phyloP scores from a whole-genome alignment of 2,888 invertebrate species.

The Oscheius sp. region DNA sequence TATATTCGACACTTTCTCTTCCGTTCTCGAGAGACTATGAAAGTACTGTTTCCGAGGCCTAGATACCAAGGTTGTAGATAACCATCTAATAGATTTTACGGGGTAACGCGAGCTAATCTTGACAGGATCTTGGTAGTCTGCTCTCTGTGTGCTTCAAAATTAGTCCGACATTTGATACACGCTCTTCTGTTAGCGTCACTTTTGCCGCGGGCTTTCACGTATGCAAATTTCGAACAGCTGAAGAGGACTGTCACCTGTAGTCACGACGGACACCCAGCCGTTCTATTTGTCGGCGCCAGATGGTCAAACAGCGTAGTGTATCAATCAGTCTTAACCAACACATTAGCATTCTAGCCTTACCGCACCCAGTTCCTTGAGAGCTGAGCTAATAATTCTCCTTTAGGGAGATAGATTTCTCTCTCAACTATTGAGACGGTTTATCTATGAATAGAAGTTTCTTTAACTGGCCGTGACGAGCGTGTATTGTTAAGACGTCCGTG shows the following conservation, averaged over 20 bases:
- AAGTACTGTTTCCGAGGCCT: too few relatives aligned
- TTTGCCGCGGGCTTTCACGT: not conserved
- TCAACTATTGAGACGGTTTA: not conserved
- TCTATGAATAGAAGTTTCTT: constrained; percentile 9
- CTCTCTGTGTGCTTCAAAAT: too few relatives aligned
- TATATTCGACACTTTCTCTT: too few relatives aligned
- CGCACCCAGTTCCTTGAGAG: constrained; percentile 1
- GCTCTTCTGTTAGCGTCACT: not conserved
- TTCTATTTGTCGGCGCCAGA: constrained; percentile 33
- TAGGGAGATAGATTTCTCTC: not conserved
- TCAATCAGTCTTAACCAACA: constrained; percentile 36
- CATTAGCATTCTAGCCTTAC: constrained; percentile 34
- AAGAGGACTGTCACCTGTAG: constrained; percentile 31
- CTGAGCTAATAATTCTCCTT: not conserved
- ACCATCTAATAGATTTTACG: too few relatives aligned
- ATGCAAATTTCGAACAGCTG: constrained; percentile 27
- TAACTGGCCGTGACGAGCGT: constrained; percentile 30
- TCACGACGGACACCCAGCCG: constrained; percentile 8
- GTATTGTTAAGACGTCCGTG: constrained; percentile 27
- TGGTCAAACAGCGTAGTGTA: constrained; percentile 35
- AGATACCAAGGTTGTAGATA: too few relatives aligned
- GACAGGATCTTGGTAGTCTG: too few relatives aligned
- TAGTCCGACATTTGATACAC: too few relatives aligned
- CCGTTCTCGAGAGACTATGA: too few relatives aligned
- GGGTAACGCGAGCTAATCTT: too few relatives aligned